Evolutionary conservation across 2,888 invertebrate genomes (phyloP).

Genomic region (Galeopsomyia nigrocyanea): DNA sequence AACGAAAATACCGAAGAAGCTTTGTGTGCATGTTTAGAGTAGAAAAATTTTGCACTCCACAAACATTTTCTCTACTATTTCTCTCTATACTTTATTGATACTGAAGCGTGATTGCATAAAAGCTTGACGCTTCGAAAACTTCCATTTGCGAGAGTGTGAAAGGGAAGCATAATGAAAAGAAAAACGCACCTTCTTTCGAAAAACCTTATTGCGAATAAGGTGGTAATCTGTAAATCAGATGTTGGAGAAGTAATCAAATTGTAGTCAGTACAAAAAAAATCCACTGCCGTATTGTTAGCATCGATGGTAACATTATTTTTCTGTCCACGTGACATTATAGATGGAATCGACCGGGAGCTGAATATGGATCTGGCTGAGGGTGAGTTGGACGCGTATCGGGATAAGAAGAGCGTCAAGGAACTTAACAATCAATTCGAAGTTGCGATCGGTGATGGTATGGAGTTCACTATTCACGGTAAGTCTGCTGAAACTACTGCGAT

Average conservation of each 20-base stretch:
- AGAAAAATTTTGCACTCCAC: constrained; percentile 33
- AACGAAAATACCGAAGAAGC: constrained; percentile 19
- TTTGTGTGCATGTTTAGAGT: constrained; percentile 43
- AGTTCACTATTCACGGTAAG: constrained; percentile 91
- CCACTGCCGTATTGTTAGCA: neutral
- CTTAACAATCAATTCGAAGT: constrained; percentile 82
- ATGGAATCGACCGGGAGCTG: constrained; percentile 73
- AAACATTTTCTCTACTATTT: constrained; percentile 9
- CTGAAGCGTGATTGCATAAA: constrained; percentile 37
- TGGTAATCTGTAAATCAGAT: no score
- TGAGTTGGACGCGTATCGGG: constrained; percentile 80
- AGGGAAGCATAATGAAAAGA: neutral
- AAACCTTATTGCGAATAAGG: no score
- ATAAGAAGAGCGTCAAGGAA: constrained; percentile 88
- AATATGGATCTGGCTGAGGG: constrained; percentile 86
- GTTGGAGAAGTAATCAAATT: no score
- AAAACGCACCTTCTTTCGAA: no score
- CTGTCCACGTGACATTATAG: constrained; percentile 67
- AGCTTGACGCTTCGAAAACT: constrained; percentile 43
- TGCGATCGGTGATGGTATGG: constrained; percentile 93
- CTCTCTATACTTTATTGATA: constrained; percentile 24
- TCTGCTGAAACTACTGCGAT: neutral
- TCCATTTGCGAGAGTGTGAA: constrained; percentile 32
- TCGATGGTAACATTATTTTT: constrained; percentile 27
- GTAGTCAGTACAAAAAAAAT: constrained; percentile 11